Evolutionary conservation across 2,113 vertebrate species (phyloP).

Genomic region (Rana temporaria): DNA sequence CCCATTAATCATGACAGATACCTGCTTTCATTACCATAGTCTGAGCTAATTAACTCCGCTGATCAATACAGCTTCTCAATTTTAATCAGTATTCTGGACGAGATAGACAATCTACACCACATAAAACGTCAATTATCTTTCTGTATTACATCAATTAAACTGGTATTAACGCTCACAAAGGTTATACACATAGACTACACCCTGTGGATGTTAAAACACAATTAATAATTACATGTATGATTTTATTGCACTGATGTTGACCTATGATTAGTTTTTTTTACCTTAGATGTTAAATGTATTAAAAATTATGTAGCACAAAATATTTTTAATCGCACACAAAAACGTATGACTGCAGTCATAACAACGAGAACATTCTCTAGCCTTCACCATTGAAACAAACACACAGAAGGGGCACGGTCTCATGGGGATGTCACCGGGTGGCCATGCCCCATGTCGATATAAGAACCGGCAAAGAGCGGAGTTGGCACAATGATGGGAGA

Average conservation of each 20-base stretch:
- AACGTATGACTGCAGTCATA: no score
- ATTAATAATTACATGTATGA: neutral
- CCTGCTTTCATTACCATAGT: slow-evolving; percentile 20
- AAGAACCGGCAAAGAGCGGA: no score
- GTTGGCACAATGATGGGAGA: no score
- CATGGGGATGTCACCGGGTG: no score
- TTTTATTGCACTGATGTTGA: no score
- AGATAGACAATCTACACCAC: neutral
- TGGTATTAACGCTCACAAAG: slow-evolving; percentile 12
- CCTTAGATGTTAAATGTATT: neutral
- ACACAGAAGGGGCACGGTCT: no score
- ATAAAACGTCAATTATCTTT: slow-evolving; percentile 1
- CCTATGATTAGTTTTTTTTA: neutral
- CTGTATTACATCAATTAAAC: neutral
- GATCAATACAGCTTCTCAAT: slow-evolving; percentile 2
- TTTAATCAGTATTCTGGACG: slow-evolving; percentile 3
- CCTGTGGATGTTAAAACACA: neutral
- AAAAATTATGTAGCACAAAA: no score
- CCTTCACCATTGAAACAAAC: no score
- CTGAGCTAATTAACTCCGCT: slow-evolving; percentile 14
- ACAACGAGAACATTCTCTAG: no score
- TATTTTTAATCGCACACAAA: no score
- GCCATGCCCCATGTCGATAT: no score
- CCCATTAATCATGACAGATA: slow-evolving; percentile 21
- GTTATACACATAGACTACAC: neutral